phyloP scores from a whole-genome alignment of 2,113 vertebrate genomes.

The Melanostigma gelatinosum region DNA sequence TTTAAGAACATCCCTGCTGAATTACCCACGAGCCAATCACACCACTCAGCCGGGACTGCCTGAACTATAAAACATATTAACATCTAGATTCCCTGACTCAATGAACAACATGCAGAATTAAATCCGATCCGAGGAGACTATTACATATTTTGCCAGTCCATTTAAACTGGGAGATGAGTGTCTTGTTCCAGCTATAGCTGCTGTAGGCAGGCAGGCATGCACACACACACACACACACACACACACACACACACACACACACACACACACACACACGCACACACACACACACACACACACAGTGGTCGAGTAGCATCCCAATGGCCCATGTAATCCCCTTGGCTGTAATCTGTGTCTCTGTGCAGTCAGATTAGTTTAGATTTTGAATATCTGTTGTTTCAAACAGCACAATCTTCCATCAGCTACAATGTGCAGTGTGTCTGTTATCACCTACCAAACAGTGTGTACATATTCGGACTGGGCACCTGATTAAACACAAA shows the following conservation, averaged over 20 bases:
- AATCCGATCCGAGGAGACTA: constrained; percentile 39
- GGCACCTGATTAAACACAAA: not conserved
- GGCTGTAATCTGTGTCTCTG: constrained; percentile 77
- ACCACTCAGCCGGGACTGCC: constrained; percentile 12
- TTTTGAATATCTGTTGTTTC: constrained; percentile 66
- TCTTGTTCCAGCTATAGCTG: constrained; percentile 26
- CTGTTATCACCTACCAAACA: constrained; percentile 7
- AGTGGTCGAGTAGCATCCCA: constrained; percentile 60
- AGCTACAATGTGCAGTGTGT: constrained; percentile 12
- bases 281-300: constrained; percentile 7
- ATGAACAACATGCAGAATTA: constrained; percentile 19
- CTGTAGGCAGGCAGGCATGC: not conserved
- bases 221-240: constrained; percentile 21
- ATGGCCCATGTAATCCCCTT: constrained; percentile 72
- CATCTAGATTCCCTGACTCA: constrained; percentile 36
- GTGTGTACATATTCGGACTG: not conserved
- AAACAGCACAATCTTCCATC: constrained; percentile 43
- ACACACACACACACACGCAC: constrained; percentile 28
- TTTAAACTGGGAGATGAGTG: constrained; percentile 38
- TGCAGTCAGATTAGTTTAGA: constrained; percentile 75
- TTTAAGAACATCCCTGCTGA: constrained; percentile 58
- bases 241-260: constrained; percentile 20
- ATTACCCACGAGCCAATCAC: constrained; percentile 47
- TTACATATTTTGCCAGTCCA: constrained; percentile 31
- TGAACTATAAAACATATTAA: constrained; percentile 34